These are phyloP conservation scores for Nasua narica DNA, from an alignment of 2,797 vertebrate species.

Conservation along the genomic window DNA sequence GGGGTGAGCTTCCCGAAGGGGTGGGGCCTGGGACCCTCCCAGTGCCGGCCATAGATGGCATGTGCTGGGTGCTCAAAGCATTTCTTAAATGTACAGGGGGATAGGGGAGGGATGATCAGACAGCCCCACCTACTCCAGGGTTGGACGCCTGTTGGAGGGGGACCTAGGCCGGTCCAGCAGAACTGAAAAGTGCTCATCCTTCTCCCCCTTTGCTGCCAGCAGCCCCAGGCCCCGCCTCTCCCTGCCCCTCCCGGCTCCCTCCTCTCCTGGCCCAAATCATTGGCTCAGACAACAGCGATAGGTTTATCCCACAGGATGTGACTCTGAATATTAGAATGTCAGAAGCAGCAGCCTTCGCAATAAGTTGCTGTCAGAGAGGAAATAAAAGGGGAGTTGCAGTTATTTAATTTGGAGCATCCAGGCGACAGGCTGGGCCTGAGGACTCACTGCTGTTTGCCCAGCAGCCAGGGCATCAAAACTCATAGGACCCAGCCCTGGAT, in stretches of 20 bases:
- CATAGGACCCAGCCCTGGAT: not conserved
- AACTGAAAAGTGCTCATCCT: fast-evolving
- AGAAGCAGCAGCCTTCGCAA: conserved; percentile 77
- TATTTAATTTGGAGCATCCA: conserved; percentile 80
- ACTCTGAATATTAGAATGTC: conserved; percentile 83
- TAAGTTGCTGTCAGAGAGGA: conserved; percentile 82
- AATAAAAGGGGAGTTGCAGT: conserved; percentile 80
- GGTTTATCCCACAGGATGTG: conserved; percentile 79
- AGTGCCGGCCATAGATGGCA: not conserved
- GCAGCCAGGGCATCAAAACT: not conserved
- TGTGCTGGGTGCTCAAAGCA: not conserved
- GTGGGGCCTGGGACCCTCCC: not conserved
- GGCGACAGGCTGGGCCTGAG: not conserved
- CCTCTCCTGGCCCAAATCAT: conserved; percentile 69
- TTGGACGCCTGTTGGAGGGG: not conserved
- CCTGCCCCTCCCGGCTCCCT: conserved; percentile 13
- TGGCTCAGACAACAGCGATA: conserved; percentile 74
- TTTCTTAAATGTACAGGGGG: not conserved
- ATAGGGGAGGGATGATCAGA: not conserved
- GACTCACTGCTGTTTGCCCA: not conserved
- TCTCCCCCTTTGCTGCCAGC: not conserved
- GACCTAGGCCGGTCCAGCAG: not conserved
- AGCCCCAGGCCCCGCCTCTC: not conserved
- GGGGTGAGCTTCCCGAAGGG: not conserved
- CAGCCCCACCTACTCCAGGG: no score